Evolutionary conservation across 2,888 invertebrate genomes (phyloP), one percentile per base, ranked within the genome.

Genomic region (Timema podura): DNA sequence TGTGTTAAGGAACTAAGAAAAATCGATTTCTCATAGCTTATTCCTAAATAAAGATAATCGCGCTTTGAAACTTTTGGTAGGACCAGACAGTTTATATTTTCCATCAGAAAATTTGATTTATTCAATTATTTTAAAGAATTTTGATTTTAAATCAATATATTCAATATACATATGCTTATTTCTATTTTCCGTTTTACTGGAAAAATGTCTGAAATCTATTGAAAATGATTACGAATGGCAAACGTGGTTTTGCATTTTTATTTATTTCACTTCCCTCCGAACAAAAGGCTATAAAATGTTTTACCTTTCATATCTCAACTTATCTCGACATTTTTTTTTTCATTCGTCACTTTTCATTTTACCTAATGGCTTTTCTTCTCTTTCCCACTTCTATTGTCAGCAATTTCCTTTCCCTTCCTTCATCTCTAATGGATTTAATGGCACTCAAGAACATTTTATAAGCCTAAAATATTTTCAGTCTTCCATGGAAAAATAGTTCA

Each of bases 391-490:
- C 69, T 51, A 69, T 65, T 69, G 69, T 69, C 69, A 69, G 69
- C 69, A 69, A 69, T 69, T 69, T 65, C 48, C 54, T 69, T 51
- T 44, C 45, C 49, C 48, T 65, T 69, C 64, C 65, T 51, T 44
- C 51, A 48, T 57, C 49, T 64, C 69, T 65, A 65, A 69, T 69
- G 69, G 69, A 65, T 65, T 68, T 69, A 69, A 69, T 65, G 69
- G 69, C 69, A 51, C 65, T 69, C 69, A 69, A 51, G 45, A 66
- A 66, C 54, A 69, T 54, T 54, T 65, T 69, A 69, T 69, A 51
- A 69, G 65, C 46, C 69, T 65, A 65, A 54, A 69, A 65, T 45
- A 46, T 45, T 69, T 30, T 30, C 30, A 30, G 30, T 30, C 30
- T 30, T 30, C 30, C 30, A 30, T 30, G 30, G 30, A 30, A 30